Evolutionary conservation across 2,888 invertebrate genomes (phyloP).

Genomic region (Chalcis sispes): DNA sequence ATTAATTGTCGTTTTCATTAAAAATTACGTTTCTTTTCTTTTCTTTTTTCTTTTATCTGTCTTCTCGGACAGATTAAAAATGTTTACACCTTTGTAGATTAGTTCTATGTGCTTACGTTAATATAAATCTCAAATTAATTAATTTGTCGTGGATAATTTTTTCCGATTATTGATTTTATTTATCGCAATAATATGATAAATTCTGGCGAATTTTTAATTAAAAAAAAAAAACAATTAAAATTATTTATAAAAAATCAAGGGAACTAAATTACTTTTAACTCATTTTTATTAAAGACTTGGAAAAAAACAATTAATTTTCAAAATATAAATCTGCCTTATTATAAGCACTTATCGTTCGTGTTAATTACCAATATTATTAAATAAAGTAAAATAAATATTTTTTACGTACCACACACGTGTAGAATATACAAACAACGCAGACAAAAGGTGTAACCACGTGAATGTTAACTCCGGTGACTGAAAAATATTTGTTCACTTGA

Average conservation of each 20-base stretch:
- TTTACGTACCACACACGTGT: constrained; percentile 86
- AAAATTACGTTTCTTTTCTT: background rate
- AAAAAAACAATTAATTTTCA: too few species aligned
- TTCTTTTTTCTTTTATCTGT: too few species aligned
- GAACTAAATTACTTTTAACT: too few species aligned
- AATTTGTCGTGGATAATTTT: too few species aligned
- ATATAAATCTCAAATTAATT: constrained; percentile 3
- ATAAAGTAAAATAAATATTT: too few species aligned
- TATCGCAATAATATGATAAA: constrained; percentile 1
- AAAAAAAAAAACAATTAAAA: background rate
- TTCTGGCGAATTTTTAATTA: background rate
- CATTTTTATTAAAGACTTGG: too few species aligned
- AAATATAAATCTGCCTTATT: background rate
- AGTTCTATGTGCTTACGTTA: too few species aligned
- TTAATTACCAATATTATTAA: too few species aligned
- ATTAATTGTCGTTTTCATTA: background rate
- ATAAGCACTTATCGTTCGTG: background rate
- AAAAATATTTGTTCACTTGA: too few species aligned
- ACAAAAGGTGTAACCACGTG: constrained; percentile 89
- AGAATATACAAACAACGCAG: constrained; percentile 90
- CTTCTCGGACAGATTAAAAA: too few species aligned
- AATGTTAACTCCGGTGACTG: constrained; percentile 90
- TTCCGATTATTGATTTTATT: background rate
- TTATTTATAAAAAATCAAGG: too few species aligned
- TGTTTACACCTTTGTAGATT: too few species aligned